Conservation (phyloP, 2,797 vertebrate species). For the Arctocebus calabarensis region DNA sequence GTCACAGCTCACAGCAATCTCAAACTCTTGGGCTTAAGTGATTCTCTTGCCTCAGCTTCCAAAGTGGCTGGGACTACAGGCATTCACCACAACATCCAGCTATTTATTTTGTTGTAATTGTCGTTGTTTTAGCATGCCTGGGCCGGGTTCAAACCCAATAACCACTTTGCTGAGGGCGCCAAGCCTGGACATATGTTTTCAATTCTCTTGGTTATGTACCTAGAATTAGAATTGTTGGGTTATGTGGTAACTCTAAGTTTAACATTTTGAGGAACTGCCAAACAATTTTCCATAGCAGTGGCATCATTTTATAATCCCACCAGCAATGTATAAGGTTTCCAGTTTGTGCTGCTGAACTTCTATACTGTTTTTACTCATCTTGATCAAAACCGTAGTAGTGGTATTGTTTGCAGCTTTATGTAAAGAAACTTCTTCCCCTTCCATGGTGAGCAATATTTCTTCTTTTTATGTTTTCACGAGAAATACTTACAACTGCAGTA, state of each 20-base stretch:
- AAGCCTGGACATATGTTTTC: background rate
- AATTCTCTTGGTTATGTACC: background rate
- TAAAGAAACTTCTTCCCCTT: constrained; percentile 9
- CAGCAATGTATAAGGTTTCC: background rate
- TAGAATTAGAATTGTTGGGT: background rate
- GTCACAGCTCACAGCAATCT: too few relatives aligned
- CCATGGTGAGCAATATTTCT: background rate
- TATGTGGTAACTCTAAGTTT: background rate
- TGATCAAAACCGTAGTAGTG: background rate
- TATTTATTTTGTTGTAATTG: too few relatives aligned
- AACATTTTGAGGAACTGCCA: background rate
- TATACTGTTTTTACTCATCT: background rate
- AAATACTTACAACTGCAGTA: background rate
- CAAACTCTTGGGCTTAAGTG: too few relatives aligned
- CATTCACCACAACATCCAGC: too few relatives aligned
- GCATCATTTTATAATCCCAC: background rate
- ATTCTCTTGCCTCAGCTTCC: too few relatives aligned
- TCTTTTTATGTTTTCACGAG: background rate
- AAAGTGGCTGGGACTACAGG: too few relatives aligned
- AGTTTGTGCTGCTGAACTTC: background rate
- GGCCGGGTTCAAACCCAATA: too few relatives aligned
- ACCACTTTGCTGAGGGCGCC: too few relatives aligned
- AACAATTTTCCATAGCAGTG: background rate
- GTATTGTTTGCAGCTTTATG: background rate
- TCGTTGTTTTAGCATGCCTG: too few relatives aligned